A percentile compares a stretch with the other conserved stretches of the same genome.
Conservation (phyloP, 2,797 vertebrate genomes). For the Malurus leucopterus region DNA sequence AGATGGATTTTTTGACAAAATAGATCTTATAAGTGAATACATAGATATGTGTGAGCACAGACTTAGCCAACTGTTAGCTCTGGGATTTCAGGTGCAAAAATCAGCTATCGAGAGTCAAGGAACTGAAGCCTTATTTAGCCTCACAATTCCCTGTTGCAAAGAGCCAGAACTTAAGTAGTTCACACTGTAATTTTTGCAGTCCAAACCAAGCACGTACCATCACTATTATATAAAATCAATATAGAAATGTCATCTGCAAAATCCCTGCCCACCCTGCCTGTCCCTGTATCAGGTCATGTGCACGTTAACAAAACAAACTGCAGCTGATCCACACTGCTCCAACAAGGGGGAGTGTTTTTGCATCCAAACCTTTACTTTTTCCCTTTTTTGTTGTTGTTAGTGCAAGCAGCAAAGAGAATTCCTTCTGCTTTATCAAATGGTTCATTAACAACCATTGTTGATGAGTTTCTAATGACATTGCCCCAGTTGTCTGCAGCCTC, state of each 20-base stretch:
- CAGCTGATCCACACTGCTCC: not conserved
- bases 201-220: not conserved
- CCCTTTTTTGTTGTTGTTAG: not conserved
- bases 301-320: not conserved
- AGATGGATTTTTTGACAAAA: not conserved
- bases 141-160: not conserved
- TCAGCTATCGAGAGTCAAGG: not conserved
- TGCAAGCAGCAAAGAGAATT: not conserved
- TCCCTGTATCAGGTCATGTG: not conserved
- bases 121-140: not conserved
- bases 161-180: not conserved
- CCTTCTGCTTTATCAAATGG: constrained; percentile 21
- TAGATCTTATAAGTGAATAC: not conserved
- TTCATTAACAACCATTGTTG: constrained; percentile 12
- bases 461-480: not conserved
- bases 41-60: not conserved
- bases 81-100: constrained; percentile 3
- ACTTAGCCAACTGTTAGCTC: not conserved
- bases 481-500: not conserved
- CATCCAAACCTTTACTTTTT: not conserved
- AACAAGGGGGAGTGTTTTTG: not conserved
- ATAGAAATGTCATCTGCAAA: not conserved
- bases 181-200: not conserved
- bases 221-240: not conserved
- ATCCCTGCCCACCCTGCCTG: not conserved